Evolutionary conservation across 2,888 invertebrate genomes (phyloP), one percentile per base, ranked within the genome.

Genomic region (Teinopalpus imperialis): DNA sequence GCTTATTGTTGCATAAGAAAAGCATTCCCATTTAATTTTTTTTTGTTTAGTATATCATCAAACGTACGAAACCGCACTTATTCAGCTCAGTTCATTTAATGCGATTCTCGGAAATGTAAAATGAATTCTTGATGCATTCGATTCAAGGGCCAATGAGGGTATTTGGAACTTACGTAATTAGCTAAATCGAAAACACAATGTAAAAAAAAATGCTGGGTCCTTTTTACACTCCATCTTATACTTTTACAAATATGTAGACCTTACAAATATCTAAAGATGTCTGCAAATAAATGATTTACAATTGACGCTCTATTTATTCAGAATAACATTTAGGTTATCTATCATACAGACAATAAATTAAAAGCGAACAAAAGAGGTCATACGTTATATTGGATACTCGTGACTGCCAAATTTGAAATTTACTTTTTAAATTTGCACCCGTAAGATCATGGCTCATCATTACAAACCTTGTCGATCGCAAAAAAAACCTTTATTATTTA

Each of bases 331-430:
- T n/a, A n/a, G n/a, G n/a, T n/a, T n/a, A n/a, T n/a, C n/a, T n/a
- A n/a, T n/a, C n/a, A n/a, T n/a, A n/a, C n/a, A n/a, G n/a, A n/a
- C 6, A 2, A 30, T 16, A 14, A 21, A 29, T 27, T 30, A 10
- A 23, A 1, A 14, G n/a, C n/a, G n/a, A n/a, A n/a, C n/a, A n/a
- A n/a, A n/a, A n/a, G n/a, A n/a, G n/a, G n/a, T n/a, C n/a, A n/a
- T 20, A 44, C 34, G 61, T 48, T 56, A 66, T n/a, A 62, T 49
- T 51, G 32, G 43, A 20, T 45, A 48, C 43, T 57, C 69, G 61
- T 65, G 69, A 64, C 57, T 47, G 32, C 39, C 51, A 48, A 61
- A 68, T 59, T 49, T 35, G 43, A 49, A 50, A 58, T 59, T 57
- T 56, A 47, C 52, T 53, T 48, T 56, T 51, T 36, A 48, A 53